Evolutionary conservation across 2,113 vertebrate species (phyloP), one percentile per base, ranked within the genome.

Genomic region (Salvelinus sp.): DNA sequence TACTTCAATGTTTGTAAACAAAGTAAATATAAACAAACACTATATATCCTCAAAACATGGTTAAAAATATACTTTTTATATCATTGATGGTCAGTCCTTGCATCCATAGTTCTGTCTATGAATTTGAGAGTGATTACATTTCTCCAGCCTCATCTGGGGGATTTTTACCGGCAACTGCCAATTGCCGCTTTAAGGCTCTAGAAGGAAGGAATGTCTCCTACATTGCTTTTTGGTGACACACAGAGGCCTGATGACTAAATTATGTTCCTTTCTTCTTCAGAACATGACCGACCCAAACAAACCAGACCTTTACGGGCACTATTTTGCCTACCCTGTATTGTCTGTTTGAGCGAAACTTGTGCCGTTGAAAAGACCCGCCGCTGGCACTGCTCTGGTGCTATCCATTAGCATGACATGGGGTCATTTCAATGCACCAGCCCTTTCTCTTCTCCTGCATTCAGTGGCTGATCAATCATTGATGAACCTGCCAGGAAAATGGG

Each of bases 401-500:
- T 22, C 71, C 70, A 50, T 75, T 73, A 85, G 67, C 76, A 81
- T 78, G 76, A 82, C 22, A 13, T 84, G 14, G 0, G 75, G 9
- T 10, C 70, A 73, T 82, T 86, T 83, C 83, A 81, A 87, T 72
- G 84, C 79, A 73, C 79, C 89, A 89, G 84, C 80, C 74, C 63
- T 20, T 7, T 10, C 22, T 60, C 27, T 28, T 10, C 79, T 85
- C 67, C 10, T 54, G 82, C 88, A 87, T 91, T 86, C 83, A 90
- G 88, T 87, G 88, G 83, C 84, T 92, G 88, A 91, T 93, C 92
- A 93, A 94, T 91, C 92, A 94, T 92, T 91, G 94, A 95, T 92
- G 91, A 90, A 86, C 58, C 86, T 89, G 87, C 86, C 83, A 88
- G 85, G 83, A 82, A 91, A 85, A 89, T 77, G 77, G 84, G 85